Evolutionary conservation across 2,113 vertebrate species (phyloP).

Genomic region (Hoplias malabaricus): DNA sequence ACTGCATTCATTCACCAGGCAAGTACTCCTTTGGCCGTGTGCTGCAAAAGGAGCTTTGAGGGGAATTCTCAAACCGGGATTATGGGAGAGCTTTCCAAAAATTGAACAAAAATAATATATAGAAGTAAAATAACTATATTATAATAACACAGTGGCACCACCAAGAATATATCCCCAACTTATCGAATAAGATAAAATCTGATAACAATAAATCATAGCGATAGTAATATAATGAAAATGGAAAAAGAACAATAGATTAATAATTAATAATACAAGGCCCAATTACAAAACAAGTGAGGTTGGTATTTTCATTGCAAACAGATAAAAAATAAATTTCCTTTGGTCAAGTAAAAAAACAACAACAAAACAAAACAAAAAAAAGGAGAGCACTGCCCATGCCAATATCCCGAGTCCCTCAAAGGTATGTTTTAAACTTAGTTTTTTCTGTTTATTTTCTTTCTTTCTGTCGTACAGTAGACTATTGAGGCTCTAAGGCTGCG

Average conservation of each 20-base stretch:
- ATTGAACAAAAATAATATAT: constrained; percentile 40
- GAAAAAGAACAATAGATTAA: constrained; percentile 60
- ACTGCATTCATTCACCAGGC: constrained; percentile 54
- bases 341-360: constrained; percentile 78
- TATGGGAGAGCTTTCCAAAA: constrained; percentile 44
- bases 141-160: constrained; percentile 61
- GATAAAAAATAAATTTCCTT: constrained; percentile 73
- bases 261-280: constrained; percentile 49
- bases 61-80: constrained; percentile 47
- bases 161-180: constrained; percentile 63
- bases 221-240: constrained; percentile 44
- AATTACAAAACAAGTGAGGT: constrained; percentile 62
- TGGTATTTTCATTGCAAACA: constrained; percentile 58
- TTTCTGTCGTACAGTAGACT: constrained; percentile 67
- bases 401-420: constrained; percentile 46
- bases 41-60: constrained; percentile 59
- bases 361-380: too few relatives aligned
- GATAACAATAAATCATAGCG: constrained; percentile 10
- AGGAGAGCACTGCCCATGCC: constrained; percentile 58
- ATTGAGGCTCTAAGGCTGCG: constrained; percentile 80
- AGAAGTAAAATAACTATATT: constrained; percentile 58
- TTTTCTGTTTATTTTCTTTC: constrained; percentile 32
- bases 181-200: constrained; percentile 54
- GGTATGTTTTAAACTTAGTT: constrained; percentile 47
- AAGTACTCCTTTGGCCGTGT: constrained; percentile 30